Base-by-base conservation (phyloP, 2,888 invertebrate species). In the Lycophotia porphyrea region DNA sequence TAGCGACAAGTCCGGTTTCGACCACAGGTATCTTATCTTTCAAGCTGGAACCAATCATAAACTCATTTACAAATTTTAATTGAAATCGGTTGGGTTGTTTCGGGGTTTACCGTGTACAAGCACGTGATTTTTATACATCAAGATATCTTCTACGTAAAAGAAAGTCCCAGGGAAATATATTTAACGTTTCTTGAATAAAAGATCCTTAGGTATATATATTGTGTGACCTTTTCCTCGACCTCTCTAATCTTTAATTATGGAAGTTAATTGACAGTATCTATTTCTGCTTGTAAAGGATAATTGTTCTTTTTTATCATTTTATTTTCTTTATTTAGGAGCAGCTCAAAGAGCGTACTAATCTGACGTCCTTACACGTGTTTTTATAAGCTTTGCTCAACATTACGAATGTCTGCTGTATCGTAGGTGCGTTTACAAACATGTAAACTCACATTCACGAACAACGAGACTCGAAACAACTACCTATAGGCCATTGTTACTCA, bases 191-290 rank as follows among this genome's bases (percentile, higher is more conserved):
- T 34, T 58, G 24, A 44, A 39, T 49, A 13, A 39, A 63, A 58
- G 15, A 36, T 58, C 39, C 18, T 34, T 49, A 13, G 18, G 60
- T 78, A 71, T 36, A 71, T 36, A 71, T 39, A 47, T 61, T 42
- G 21, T 9, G 49, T 63, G 64, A 36, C 36, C 44, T 31, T 72
- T 72, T 52, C 31, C 31, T 47, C 36, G 27, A 42, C 36, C 34
- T 58, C 18, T 68, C 42, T 27, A n/a, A 73, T 52, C 47, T 65
- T 78, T 60, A 44, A 68, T 78, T 78, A 64, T 7, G 27, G 18
- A 24, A 47, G n/a, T 58, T 58, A 79, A 72, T 72, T 68, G 63
- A 34, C 34, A n/a, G 64, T 64, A 58, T 72, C 42, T 42, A 68
- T 60, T 78, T 67, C 71, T 21, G 27, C 55, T 71, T 13, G 71